Base-by-base conservation (phyloP, 2,797 vertebrate genomes). In the Alosa sapidissima region DNA sequence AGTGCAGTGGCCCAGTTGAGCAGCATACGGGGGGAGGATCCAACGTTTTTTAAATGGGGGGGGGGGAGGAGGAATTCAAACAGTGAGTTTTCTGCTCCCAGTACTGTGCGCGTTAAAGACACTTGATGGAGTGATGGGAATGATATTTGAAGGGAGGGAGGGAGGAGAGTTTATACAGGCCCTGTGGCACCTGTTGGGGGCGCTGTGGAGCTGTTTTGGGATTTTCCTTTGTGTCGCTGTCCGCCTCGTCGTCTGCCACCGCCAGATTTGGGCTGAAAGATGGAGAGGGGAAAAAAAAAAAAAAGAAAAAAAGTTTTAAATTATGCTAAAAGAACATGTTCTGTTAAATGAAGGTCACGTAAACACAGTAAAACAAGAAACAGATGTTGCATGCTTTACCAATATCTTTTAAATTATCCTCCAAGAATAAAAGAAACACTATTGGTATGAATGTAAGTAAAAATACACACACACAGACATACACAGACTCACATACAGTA, bases 211-310 rank as follows among this genome's bases (percentile, higher is more conserved):
- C 82, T 93, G 87, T 88, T 93, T 88, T 94, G 95, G 88, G 92
- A 91, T 92, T 96, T 96, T 85, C 94, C 93, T 92, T 95, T 95
- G 89, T 96, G 95, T 84, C 95, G 91, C 92, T 96, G 95, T 28
- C 95, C 95, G 0, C 95, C 95, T 85, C 95, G 86, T 91, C 95
- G 92, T 87, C 95, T 91, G 52, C 95, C 94, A 83, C 94, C 94
- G 90, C 94, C 95, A 47, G 93, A 93, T 92, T 95, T 96, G 91
- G 94, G 94, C 95, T 96, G 72, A 21, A 84, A 33, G 82, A 33
- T 21, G 75, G 33, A 89, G 36, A 85, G 7, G 2, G 62, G 11
- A n/a, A n/a, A n/a, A n/a, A n/a, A n/a, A 5, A 41, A 84, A 81
- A 6, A 28, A 2, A 65, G 28, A 87, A 84, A 78, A 0, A 28